Conservation (phyloP, 2,797 vertebrate species). For the Micropoecilia bifurca region DNA sequence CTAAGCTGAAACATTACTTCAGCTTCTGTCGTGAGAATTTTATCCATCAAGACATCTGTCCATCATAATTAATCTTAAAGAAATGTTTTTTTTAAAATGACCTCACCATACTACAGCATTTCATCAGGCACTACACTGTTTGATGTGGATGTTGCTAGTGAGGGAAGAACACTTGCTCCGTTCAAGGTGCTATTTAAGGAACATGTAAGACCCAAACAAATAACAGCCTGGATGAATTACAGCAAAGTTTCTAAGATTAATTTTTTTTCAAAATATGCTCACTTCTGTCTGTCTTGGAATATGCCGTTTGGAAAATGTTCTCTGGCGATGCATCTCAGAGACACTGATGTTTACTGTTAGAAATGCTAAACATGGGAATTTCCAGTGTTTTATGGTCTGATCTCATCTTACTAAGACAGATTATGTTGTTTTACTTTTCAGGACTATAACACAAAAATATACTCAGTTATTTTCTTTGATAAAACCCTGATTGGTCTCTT, state of each 20-base stretch:
- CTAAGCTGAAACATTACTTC: slow-evolving; percentile 19
- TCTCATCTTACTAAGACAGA: background rate
- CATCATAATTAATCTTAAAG: slow-evolving; percentile 11
- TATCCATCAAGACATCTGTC: background rate
- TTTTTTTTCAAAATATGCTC: background rate
- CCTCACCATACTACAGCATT: background rate
- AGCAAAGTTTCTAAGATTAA: background rate
- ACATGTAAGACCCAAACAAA: background rate
- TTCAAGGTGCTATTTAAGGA: background rate
- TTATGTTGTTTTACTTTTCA: background rate
- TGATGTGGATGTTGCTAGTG: background rate
- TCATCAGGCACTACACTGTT: background rate
- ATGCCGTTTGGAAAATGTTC: background rate
- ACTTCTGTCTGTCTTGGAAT: background rate
- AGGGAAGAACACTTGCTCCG: background rate
- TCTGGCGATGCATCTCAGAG: background rate
- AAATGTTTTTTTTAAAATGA: background rate
- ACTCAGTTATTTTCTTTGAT: background rate
- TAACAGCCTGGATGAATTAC: background rate
- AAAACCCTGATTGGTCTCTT: background rate
- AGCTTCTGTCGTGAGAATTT: slow-evolving; percentile 24
- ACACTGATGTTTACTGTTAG: background rate
- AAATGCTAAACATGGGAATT: background rate
- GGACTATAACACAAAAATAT: background rate
- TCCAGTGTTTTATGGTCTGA: background rate